These are phyloP conservation scores for Brachionus manjavacas DNA, from an alignment of 1,140 invertebrate genomes.

Conservation along the genomic window DNA sequence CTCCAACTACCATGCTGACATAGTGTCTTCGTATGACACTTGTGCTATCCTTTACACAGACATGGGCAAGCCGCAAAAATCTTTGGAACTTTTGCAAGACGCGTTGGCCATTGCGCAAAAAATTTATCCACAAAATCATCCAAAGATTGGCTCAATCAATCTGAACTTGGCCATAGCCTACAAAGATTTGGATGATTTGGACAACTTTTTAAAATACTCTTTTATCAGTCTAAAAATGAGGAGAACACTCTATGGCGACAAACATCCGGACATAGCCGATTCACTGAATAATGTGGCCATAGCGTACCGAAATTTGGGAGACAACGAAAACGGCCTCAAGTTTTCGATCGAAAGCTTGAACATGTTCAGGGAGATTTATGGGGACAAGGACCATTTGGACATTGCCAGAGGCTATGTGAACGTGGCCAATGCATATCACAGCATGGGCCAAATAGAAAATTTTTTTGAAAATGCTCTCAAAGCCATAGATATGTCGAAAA, in stretches of 20 bases:
- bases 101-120: neutral
- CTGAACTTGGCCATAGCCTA: neutral
- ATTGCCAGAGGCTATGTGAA: neutral
- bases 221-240: neutral
- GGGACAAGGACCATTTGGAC: neutral
- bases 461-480: neutral
- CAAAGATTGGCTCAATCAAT: neutral
- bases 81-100: neutral
- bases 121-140: neutral
- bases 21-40: neutral
- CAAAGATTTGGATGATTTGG: neutral
- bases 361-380: neutral
- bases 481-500: neutral
- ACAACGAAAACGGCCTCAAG: neutral
- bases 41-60: neutral
- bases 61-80: neutral
- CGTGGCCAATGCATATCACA: neutral
- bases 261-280: neutral
- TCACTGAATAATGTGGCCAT: constrained; percentile 1
- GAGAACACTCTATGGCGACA: neutral
- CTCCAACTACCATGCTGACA: neutral
- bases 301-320: neutral
- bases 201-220: constrained; percentile 15
- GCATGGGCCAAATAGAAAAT: neutral
- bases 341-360: neutral